Evolutionary conservation across 2,888 invertebrate genomes (phyloP).

Genomic region (Aporophyla nigra): DNA sequence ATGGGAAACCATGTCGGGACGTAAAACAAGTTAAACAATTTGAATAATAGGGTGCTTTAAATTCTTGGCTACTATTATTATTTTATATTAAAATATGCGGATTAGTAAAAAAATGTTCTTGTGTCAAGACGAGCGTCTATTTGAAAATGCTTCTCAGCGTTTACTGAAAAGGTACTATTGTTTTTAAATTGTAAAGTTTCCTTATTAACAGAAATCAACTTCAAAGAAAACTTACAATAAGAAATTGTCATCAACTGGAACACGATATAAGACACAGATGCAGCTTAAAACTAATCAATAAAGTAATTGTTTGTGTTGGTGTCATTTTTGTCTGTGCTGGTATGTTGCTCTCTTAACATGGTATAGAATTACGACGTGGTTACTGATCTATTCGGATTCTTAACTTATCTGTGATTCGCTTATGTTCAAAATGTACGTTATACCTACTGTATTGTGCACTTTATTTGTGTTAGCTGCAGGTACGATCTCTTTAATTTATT

Average conservation of each 20-base stretch:
- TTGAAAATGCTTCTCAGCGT: background rate
- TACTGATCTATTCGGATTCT: background rate
- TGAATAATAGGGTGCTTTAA: constrained; percentile 4
- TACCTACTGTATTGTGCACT: background rate
- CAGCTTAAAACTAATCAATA: no score
- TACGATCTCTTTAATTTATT: background rate
- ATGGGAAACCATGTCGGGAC: constrained; percentile 1
- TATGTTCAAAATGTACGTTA: background rate
- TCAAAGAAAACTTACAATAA: no score
- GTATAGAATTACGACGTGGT: background rate
- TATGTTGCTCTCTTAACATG: no score
- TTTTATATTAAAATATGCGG: background rate
- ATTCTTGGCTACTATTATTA: background rate
- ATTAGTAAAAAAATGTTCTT: background rate
- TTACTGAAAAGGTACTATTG: no score
- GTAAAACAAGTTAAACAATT: constrained; percentile 30
- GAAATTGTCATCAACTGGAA: no score
- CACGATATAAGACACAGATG: no score
- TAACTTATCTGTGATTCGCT: background rate
- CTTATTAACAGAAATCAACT: no score
- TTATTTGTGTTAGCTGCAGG: background rate
- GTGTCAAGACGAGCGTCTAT: background rate
- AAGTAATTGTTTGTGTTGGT: no score
- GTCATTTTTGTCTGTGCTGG: no score
- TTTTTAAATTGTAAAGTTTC: no score